Conservation (phyloP, 2,797 vertebrate species). For the Brachymystax lenok region DNA sequence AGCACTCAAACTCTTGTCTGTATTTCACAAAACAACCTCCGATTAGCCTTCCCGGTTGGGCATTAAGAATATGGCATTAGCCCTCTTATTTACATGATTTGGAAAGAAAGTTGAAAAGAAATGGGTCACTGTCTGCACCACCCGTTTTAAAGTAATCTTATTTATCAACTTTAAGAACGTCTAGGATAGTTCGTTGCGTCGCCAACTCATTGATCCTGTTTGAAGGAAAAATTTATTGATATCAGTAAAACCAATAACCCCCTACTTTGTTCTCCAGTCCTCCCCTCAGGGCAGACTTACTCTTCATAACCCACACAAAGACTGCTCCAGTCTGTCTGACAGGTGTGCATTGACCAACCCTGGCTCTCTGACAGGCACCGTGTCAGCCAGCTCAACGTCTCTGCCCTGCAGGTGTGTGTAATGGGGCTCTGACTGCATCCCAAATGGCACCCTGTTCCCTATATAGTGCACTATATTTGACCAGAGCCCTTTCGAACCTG, state of each 20-base stretch:
- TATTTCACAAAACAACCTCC: background rate
- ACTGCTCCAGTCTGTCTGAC: constrained; percentile 38
- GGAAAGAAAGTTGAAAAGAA: background rate
- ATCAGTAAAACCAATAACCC: constrained; percentile 19
- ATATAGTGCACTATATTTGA: background rate
- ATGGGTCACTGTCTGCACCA: background rate
- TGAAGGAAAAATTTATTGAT: background rate
- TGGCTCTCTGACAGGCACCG: constrained; percentile 26
- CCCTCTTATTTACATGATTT: background rate
- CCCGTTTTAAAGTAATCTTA: background rate
- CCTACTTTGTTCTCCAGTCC: constrained; percentile 33
- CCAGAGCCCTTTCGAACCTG: too few relatives aligned
- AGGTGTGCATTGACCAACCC: constrained; percentile 42
- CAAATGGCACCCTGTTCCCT: background rate
- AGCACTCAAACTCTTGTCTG: background rate
- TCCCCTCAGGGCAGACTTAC: constrained; percentile 34
- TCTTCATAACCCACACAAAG: constrained; percentile 44
- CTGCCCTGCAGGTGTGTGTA: constrained; percentile 37
- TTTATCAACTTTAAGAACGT: too few relatives aligned
- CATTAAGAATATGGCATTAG: too few relatives aligned
- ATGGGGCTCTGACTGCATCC: constrained; percentile 2
- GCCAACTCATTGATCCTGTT: background rate
- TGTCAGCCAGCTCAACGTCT: constrained; percentile 22
- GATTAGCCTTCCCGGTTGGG: background rate
- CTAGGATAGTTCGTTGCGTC: background rate